A percentile compares a stretch with the other conserved stretches of the same genome.
phyloP scores from a whole-genome alignment of 2,888 invertebrate species.

The Timema cristinae region DNA sequence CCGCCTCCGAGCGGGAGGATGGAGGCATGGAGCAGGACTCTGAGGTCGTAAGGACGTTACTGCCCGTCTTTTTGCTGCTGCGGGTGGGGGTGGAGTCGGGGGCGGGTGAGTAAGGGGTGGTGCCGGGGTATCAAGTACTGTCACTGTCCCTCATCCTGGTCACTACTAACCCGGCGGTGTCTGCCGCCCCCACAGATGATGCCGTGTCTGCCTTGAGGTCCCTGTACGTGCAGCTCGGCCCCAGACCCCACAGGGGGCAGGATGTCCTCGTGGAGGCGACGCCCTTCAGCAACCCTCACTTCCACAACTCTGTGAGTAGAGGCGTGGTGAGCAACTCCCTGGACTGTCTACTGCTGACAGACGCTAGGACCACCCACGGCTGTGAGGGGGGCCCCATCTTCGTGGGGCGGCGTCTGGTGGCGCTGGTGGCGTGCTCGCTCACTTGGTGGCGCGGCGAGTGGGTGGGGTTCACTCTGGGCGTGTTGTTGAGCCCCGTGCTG shows the following conservation, averaged over 20 bases:
- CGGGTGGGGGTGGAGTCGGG: constrained; percentile 40
- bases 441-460: constrained; percentile 62
- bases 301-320: constrained; percentile 54
- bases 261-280: constrained; percentile 41
- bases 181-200: not conserved
- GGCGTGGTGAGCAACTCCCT: constrained; percentile 57
- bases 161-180: too few species aligned
- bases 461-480: constrained; percentile 58
- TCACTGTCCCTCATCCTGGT: too few species aligned
- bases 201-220: not conserved
- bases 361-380: constrained; percentile 56
- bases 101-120: constrained; percentile 29
- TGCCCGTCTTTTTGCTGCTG: constrained; percentile 52
- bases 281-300: constrained; percentile 50
- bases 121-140: not conserved
- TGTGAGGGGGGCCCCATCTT: constrained; percentile 60
- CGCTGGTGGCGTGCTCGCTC: constrained; percentile 55
- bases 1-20: constrained; percentile 46
- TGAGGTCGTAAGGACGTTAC: constrained; percentile 42
- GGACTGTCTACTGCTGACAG: constrained; percentile 55
- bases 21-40: constrained; percentile 35
- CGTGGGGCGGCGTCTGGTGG: constrained; percentile 37
- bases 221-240: not conserved
- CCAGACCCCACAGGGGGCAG: constrained; percentile 33
- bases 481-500: constrained; percentile 50